These are phyloP conservation scores for Peromyscus maniculatus DNA, from an alignment of 2,113 vertebrate genomes.

Conservation along the genomic window DNA sequence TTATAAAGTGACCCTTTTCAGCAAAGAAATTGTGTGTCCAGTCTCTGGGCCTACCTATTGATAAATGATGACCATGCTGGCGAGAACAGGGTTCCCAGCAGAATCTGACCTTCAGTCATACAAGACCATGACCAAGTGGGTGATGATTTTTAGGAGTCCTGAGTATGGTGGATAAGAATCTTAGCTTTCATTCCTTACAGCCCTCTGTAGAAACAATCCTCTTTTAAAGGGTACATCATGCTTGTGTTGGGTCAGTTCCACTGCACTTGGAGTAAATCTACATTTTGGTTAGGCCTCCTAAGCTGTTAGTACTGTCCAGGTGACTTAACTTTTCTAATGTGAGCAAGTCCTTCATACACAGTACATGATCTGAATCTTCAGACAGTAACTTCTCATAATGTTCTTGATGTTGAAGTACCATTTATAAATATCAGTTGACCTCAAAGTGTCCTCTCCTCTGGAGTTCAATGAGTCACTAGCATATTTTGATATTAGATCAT, in stretches of 20 bases:
- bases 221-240: neutral
- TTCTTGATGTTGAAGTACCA: neutral
- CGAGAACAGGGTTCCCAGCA: neutral
- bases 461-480: neutral
- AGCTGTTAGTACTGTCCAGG: neutral
- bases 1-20: neutral
- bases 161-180: neutral
- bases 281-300: neutral
- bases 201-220: too few relatives aligned
- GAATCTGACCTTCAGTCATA: neutral
- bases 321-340: neutral
- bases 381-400: neutral
- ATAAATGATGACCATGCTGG: neutral
- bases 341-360: neutral
- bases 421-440: neutral
- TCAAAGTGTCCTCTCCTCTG: neutral
- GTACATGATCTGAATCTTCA: neutral
- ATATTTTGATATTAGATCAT: neutral
- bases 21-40: too few relatives aligned
- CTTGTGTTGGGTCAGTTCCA: neutral
- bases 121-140: neutral
- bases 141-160: neutral
- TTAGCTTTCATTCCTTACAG: neutral
- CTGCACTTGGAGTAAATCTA: neutral
- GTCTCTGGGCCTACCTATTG: neutral